Evolutionary conservation across 2,797 vertebrate genomes (phyloP), one percentile per base, ranked within the genome.

Genomic region (Valencia hispanica): DNA sequence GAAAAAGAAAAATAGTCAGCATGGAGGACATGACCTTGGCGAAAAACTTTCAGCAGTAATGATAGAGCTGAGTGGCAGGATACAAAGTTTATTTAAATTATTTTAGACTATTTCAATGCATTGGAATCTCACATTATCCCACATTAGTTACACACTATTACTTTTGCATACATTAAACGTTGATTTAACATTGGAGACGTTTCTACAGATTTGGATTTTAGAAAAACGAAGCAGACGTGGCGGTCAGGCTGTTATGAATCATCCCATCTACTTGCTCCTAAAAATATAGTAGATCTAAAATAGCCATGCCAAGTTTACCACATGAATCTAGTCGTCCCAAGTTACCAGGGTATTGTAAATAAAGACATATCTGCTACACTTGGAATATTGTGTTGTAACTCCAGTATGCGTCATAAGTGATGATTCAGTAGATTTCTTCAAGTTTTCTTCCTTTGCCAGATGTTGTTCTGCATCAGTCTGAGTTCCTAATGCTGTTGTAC

Each of bases 401-500:
- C 39, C 25, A 12, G 0, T 30, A 34, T 12, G 12, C 27, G 5
- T 79, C 63, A 78, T 8, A 15, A 50, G 0, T 48, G 41, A 66
- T 78, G 68, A 82, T 59, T 80, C 50, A 78, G 51, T 25, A 3
- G 18, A 41, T 51, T 63, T 68, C 14, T 68, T 61, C 30, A 18
- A 2, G 25, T 75, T 65, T 45, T 72, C 34, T 79, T 81, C 69
- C 70, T 72, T 69, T 72, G 84, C n/a, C 80, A 95, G 94, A 95
- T 93, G 94, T 94, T 94, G 61, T 93, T 93, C 83, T 94, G 91
- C 90, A 92, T 94, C 79, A 93, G 93, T 79, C 72, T 94, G 94
- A 93, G 88, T 88, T 0, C 94, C 91, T 1, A 93, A 95, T 12
- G 34, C 94, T 0, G 18, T 93, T 0, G 93, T 94, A 51, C 95